Conservation (phyloP, 2,888 invertebrate species). For the Spodoptera littoralis region DNA sequence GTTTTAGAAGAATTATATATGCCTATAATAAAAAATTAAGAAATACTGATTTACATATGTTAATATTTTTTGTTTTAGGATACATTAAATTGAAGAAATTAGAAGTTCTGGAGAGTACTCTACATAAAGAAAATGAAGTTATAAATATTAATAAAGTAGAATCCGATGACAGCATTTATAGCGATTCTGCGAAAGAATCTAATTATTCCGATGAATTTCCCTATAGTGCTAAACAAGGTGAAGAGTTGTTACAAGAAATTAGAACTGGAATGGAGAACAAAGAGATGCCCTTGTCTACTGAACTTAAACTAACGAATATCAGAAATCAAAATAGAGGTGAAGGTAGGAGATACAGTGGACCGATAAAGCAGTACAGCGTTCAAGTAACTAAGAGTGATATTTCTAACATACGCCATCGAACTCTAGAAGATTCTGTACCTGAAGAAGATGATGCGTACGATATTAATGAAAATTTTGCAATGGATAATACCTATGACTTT, state of each 20-base stretch:
- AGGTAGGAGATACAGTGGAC: slow-evolving; percentile 74
- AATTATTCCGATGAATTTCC: slow-evolving; percentile 76
- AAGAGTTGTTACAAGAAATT: slow-evolving; percentile 69
- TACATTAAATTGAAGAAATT: slow-evolving; percentile 88
- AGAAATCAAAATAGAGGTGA: slow-evolving; percentile 2
- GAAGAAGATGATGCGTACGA: slow-evolving; percentile 65
- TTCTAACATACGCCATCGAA: slow-evolving; percentile 65
- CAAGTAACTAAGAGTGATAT: slow-evolving; percentile 70
- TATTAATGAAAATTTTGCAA: slow-evolving; percentile 41
- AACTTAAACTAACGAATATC: slow-evolving; percentile 47
- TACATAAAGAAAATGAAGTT: slow-evolving; percentile 71
- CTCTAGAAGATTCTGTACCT: slow-evolving; percentile 53
- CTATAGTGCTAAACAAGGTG: slow-evolving; percentile 66
- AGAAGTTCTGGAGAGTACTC: slow-evolving; percentile 83
- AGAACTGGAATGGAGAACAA: slow-evolving; percentile 61
- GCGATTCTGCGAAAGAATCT: slow-evolving; percentile 84
- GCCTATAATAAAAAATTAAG: too few species aligned
- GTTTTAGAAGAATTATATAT: too few species aligned
- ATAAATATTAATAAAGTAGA: slow-evolving; percentile 55
- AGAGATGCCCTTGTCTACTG: slow-evolving; percentile 28
- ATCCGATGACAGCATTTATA: slow-evolving; percentile 80
- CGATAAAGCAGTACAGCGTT: slow-evolving; percentile 68
- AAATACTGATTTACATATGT: too few species aligned
- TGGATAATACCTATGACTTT: slow-evolving; percentile 59
- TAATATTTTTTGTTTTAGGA: slow-evolving; percentile 76